Evolutionary conservation across 2,797 vertebrate species (phyloP).

Genomic region (Macropus fuliginosus): DNA sequence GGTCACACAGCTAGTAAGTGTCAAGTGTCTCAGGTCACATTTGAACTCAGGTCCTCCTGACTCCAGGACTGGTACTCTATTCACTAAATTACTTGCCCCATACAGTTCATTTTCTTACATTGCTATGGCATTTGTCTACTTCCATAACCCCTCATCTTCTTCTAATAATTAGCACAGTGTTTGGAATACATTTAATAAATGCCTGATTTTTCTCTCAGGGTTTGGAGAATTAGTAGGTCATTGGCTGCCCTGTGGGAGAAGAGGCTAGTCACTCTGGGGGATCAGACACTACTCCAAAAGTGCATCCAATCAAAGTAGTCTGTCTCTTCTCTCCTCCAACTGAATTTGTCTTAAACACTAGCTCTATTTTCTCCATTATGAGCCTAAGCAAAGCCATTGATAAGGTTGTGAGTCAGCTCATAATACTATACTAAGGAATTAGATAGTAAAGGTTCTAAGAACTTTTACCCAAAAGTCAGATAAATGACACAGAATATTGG

Average conservation of each 20-base stretch:
- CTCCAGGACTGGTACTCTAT: no score
- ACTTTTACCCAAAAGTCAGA: background rate
- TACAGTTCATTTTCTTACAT: background rate
- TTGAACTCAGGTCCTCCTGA: no score
- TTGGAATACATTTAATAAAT: background rate
- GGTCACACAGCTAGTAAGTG: no score
- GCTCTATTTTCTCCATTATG: background rate
- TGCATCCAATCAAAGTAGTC: background rate
- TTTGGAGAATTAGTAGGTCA: background rate
- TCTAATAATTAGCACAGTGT: background rate
- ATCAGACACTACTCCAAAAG: background rate
- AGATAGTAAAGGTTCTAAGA: background rate
- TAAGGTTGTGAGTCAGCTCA: background rate
- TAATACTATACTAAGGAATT: background rate
- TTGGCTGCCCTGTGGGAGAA: background rate
- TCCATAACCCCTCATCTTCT: background rate
- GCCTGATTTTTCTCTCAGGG: background rate
- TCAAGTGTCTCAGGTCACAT: no score
- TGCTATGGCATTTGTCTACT: background rate
- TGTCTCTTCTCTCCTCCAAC: background rate
- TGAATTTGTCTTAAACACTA: background rate
- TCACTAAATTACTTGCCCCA: no score
- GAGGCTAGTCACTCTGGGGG: background rate
- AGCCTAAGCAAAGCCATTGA: background rate
- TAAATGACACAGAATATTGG: background rate